Evolutionary conservation across 2,797 vertebrate genomes (phyloP), one percentile per base, ranked within the genome.

Genomic region (Crypturellus tataupa): DNA sequence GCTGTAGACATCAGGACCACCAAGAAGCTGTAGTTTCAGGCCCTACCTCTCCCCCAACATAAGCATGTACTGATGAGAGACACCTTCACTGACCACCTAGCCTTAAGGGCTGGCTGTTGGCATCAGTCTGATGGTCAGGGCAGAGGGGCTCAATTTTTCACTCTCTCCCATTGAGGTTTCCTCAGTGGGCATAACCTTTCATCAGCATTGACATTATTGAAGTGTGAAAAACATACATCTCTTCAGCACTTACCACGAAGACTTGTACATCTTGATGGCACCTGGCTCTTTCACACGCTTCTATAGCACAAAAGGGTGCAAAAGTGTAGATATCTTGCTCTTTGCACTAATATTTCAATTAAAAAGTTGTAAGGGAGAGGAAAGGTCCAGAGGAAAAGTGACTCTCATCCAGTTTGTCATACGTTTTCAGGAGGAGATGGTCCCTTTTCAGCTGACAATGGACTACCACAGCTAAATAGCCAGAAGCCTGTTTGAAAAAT

Each of bases 401-500:
- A 40, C 11, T 44, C 9, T 15, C 31, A 46, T 5, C 7, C 17
- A 10, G 6, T 3, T 15, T 49, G 31, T 18, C 3, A 1, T 8
- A 8, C 10, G 12, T 31, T 35, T 56, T 53, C 23, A 59, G 67
- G 31, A 79, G 68, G 27, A 67, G 35, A 9, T 12, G 47, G n/a
- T 67, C 12, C 65, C 47, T 42, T 87, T 23, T 33, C 9, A 2
- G 0, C 2, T 31, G 27, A 6, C 33, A 5, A 6, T 17, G 70
- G 6, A 21, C 24, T 37, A 46, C 18, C 0, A 0, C 7, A 44
- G 20, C 21, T 53, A 65, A 59, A 33, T 7, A 3, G 21, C 3
- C 8, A 49, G 33, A 35, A 25, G 16, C 7, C 25, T 29, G 1
- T 46, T 58, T 31, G 68, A 53, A 89, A 72, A 4, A 19, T 14